Base-by-base conservation (phyloP, 2,113 vertebrate species). In the Strix uralensis region DNA sequence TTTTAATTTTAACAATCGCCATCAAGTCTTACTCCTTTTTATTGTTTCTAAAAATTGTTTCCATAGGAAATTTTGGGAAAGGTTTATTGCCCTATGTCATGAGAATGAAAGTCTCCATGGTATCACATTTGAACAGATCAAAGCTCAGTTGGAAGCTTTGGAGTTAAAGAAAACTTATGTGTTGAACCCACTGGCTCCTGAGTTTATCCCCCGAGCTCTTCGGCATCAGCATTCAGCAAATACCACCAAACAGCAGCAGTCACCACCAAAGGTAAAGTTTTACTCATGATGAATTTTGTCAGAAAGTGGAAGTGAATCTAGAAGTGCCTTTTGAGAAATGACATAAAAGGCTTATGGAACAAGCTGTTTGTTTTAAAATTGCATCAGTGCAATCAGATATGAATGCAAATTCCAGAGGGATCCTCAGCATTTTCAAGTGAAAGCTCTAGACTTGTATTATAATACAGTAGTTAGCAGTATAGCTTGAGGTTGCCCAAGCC, bases 91-190 rank as follows among this genome's bases (percentile, higher is more conserved):
- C 94, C 98, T 99, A 62, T 99, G 99, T 97, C 99, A 99, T 29
- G 99, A 99, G 97, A 99, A 99, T 75, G 96, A 98, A 47, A 99
- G 99, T 96, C 98, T 99, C 46, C 99, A 99, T 10, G 99, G 99
- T 95, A 99, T 99, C 98, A 99, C 99, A 19, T 99, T 99, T 91
- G 99, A 99, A 94, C 99, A 99, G 98, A 99, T 99, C 97, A 99
- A 99, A 97, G 98, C 99, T 96, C 99, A 99, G 97, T 96, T 99
- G 96, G 99, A 99, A 97, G 99, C 99, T 94, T 97, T 99, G 96
- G 99, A 99, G 98, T 98, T 99, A 57, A 99, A 99, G 98, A 99
- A 99, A 98, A 99, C 99, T 7, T 99, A 99, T 1, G 99, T 99
- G 92, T 97, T 99, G 96, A 99, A 99, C 96, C 99, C 99, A 1